Evolutionary conservation across 2,888 invertebrate species (phyloP).

Genomic region (Synergus japonicus): DNA sequence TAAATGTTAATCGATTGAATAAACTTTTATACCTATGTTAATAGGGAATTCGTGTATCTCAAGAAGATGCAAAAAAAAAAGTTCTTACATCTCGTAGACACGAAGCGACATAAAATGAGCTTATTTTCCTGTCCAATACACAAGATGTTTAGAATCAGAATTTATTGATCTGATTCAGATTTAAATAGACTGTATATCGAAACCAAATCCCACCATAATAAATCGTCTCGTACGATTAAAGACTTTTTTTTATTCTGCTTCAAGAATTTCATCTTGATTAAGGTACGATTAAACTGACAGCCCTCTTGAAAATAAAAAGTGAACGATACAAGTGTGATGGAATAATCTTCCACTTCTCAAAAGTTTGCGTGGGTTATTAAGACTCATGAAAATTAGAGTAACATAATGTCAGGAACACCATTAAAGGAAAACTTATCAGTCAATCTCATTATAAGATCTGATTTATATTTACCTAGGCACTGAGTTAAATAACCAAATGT

Average conservation of each 20-base stretch:
- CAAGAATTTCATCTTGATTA: neutral
- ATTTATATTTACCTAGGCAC: too few species aligned
- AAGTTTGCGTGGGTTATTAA: neutral
- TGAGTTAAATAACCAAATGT: neutral
- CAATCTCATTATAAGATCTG: neutral
- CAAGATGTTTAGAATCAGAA: too few species aligned
- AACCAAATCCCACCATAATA: neutral
- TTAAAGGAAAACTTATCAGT: neutral
- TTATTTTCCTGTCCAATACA: too few species aligned
- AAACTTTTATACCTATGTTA: neutral
- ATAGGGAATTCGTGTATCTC: neutral
- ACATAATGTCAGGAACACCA: neutral
- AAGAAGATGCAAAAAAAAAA: neutral
- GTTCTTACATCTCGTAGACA: neutral
- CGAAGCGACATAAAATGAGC: too few species aligned
- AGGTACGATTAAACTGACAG: constrained; percentile 1
- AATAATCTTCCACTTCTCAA: neutral
- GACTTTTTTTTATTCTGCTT: neutral
- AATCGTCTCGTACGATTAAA: neutral
- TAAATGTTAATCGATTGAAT: neutral
- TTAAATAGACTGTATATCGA: neutral
- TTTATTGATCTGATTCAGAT: neutral
- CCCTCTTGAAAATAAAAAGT: neutral
- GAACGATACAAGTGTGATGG: neutral
- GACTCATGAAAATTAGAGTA: neutral